Evolutionary conservation across 1,140 invertebrate species (phyloP), one percentile per base, ranked within the genome.

Genomic region (Magallana angulata): DNA sequence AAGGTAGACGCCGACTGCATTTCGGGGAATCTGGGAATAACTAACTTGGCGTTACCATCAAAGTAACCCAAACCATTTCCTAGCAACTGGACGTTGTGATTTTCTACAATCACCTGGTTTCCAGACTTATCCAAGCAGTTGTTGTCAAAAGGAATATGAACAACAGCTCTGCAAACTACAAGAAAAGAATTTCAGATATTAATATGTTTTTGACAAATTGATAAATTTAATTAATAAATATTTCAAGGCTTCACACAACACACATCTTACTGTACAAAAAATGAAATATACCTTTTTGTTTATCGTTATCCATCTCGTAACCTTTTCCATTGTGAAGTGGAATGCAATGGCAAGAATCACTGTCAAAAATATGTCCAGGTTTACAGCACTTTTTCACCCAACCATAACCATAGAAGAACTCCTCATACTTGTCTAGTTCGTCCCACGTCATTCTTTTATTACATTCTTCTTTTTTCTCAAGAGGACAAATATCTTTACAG

Each of bases 21-120:
- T 30, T 88, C 76, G 24, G 87, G 24, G 64, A 88, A 88, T 85
- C 83, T 59, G 56, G 82, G 82, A 36, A 88, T 88, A 12, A 85
- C 58, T 12, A 88, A 48, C 80, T 85, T 88, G 1, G 87, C 57
- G 48, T 84, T 85, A n/a, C 84, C 84, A 57, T 85, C 68, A 76
- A 85, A 85, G 64, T 76, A 85, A 24, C 62, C 84, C 16, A 85
- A 30, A 57, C 84, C 84, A 85, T 48, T 85, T 57, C 64, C 56
- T 5, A 58, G 16, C 14, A 87, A 14, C 11, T 71, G 60, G 14
- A 87, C 82, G 59, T 84, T 76, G n/a, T 58, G 14, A 59, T 84
- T 87, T 57, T 84, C 82, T 7, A 87, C 82, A 57, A 84, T 16
- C 3, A 84, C 60, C n/a, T 36, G 18, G 48, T 71, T 64, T 16